Percentiles rank a stretch among this genome's conserved stretches.
These are phyloP conservation scores for Trichopoda pennipes DNA, from an alignment of 2,888 invertebrate genomes.

Conservation along the genomic window DNA sequence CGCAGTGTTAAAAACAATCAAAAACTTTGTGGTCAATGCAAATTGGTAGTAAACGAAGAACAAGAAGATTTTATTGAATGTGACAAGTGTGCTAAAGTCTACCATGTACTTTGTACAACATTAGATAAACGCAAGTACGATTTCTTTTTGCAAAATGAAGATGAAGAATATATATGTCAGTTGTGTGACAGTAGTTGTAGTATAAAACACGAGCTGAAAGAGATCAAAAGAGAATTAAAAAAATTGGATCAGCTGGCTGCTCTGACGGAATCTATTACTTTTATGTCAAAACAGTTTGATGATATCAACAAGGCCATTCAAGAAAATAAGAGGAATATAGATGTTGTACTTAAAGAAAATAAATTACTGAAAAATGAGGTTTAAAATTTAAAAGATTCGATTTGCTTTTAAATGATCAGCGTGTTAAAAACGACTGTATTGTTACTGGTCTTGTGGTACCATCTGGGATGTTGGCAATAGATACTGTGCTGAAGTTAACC, in stretches of 20 bases:
- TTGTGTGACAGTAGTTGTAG: no score
- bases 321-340: neutral
- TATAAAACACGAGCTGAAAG: neutral
- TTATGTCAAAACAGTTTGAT: neutral
- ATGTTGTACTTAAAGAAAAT: neutral
- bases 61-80: no score
- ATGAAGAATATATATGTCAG: no score
- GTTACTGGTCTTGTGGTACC: neutral
- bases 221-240: neutral
- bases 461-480: neutral
- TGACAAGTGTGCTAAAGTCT: no score
- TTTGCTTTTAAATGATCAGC: neutral
- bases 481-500: neutral
- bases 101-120: no score
- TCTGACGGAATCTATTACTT: neutral
- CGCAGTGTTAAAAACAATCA: no score
- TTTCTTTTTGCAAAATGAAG: no score
- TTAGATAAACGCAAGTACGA: no score
- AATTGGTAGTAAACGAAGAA: no score
- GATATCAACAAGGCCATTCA: neutral
- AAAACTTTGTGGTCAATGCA: no score
- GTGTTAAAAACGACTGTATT: neutral
- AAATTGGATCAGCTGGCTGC: neutral
- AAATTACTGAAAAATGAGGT: neutral
- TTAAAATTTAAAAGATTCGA: neutral